phyloP scores from a whole-genome alignment of 1,140 invertebrate species.

The Lysiphlebus fabarum region DNA sequence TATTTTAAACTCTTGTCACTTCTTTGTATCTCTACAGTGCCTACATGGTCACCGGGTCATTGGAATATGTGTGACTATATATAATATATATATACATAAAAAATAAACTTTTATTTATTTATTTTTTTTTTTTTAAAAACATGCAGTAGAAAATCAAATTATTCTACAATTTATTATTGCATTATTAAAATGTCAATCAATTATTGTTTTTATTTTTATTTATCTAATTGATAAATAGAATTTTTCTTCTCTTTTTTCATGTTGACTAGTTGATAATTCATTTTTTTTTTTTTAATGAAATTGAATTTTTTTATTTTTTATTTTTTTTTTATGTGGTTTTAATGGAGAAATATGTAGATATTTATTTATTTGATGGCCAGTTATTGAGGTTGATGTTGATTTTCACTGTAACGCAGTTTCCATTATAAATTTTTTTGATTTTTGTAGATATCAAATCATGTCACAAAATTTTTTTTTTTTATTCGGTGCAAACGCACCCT shows the following conservation, averaged over 20 bases:
- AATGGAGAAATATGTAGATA: conserved; percentile 17
- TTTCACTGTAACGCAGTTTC: conserved; percentile 8
- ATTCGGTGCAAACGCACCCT: not conserved
- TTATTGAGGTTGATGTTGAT: conserved; percentile 11
- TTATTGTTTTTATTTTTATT: not conserved
- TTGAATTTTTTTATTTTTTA: conserved; percentile 2
- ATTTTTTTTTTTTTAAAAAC: no score
- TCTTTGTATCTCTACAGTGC: conserved; percentile 1
- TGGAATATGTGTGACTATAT: conserved; percentile 21
- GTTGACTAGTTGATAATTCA: not conserved
- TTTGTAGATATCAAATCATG: not conserved
- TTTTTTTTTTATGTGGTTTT: conserved; percentile 12
- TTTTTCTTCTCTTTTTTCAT: no score
- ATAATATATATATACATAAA: no score
- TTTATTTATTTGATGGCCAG: conserved; percentile 4
- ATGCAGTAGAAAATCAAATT: no score
- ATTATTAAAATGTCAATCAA: no score
- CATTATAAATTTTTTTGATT: not conserved
- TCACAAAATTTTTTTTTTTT: conserved; percentile 4
- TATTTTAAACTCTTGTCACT: not conserved
- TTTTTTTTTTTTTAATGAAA: conserved; percentile 1
- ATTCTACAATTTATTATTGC: no score
- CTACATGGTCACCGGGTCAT: conserved; percentile 18
- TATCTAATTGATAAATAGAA: not conserved
- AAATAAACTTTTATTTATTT: no score